Percentiles rank a stretch among this genome's conserved stretches.
These are phyloP conservation scores for Ischnura elegans DNA, from an alignment of 2,888 invertebrate genomes.

Conservation along the genomic window DNA sequence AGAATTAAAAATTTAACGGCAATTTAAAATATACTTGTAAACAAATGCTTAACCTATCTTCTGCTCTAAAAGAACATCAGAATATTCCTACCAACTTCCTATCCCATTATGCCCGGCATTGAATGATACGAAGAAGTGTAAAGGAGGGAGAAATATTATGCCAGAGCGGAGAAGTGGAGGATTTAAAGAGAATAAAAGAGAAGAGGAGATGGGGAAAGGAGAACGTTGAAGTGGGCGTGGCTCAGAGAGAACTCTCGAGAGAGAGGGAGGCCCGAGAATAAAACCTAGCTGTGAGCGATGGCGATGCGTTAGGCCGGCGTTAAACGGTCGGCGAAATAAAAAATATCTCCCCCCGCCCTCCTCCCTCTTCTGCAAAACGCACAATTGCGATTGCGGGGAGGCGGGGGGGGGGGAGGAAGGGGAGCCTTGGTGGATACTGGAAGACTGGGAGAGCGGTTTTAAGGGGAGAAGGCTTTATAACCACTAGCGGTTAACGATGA, in stretches of 20 bases:
- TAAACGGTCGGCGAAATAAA: constrained; percentile 18
- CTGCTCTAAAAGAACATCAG: too few relatives aligned
- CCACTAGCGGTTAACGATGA: background rate
- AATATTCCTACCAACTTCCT: too few relatives aligned
- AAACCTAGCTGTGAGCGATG: constrained; percentile 15
- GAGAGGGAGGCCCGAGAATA: background rate
- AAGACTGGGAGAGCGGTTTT: background rate
- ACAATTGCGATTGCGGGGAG: background rate
- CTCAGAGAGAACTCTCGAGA: background rate
- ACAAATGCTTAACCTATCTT: too few relatives aligned
- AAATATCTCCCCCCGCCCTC: background rate
- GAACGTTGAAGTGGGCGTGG: too few relatives aligned
- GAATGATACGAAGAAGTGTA: background rate
- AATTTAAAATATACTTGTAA: too few relatives aligned
- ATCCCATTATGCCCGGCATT: too few relatives aligned
- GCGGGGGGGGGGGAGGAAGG: background rate
- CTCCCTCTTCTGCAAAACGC: background rate
- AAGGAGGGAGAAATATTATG: background rate
- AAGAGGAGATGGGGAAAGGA: too few relatives aligned
- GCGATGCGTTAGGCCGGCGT: background rate
- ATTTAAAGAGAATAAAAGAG: too few relatives aligned
- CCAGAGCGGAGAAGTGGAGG: too few relatives aligned
- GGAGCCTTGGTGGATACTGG: background rate
- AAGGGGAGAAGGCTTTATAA: background rate
- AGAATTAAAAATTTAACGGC: too few relatives aligned